A percentile compares a stretch with the other conserved stretches of the same genome.
Evolutionary conservation across 2,113 vertebrate genomes (phyloP).

Genomic region (Thinocorus orbignyianus): DNA sequence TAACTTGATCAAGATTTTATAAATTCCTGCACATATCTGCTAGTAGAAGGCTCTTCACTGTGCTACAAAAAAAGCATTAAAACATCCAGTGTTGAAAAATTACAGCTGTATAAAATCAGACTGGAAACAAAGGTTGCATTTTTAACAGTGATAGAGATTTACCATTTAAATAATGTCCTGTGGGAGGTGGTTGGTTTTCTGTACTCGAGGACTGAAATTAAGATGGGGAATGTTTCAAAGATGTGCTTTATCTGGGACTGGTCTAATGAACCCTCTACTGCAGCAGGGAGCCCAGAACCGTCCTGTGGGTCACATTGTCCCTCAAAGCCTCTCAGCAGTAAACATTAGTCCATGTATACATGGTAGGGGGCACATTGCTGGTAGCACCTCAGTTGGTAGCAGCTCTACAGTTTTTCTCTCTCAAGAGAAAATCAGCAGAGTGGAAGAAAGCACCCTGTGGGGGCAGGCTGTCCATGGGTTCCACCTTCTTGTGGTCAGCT

Average conservation of each 20-base stretch:
- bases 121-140: not conserved
- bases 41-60: not conserved
- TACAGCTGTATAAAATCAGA: not conserved
- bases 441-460: not conserved
- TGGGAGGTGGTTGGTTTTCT: not conserved
- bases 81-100: not conserved
- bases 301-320: not conserved
- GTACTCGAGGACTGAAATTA: not conserved
- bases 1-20: constrained; percentile 3
- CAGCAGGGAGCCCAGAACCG: not conserved
- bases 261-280: not conserved
- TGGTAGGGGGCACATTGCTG: not conserved
- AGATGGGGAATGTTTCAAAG: not conserved
- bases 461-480: not conserved
- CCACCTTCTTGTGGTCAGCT: not conserved
- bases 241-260: not conserved
- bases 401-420: not conserved
- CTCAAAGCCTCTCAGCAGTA: not conserved
- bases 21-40: not conserved
- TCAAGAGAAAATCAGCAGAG: not conserved
- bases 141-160: not conserved
- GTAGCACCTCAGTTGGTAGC: not conserved
- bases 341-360: not conserved
- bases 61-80: not conserved
- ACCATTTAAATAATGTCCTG: not conserved